These are phyloP conservation scores for Sycobia sp. DNA, from an alignment of 1,140 invertebrate genomes.

Conservation along the genomic window DNA sequence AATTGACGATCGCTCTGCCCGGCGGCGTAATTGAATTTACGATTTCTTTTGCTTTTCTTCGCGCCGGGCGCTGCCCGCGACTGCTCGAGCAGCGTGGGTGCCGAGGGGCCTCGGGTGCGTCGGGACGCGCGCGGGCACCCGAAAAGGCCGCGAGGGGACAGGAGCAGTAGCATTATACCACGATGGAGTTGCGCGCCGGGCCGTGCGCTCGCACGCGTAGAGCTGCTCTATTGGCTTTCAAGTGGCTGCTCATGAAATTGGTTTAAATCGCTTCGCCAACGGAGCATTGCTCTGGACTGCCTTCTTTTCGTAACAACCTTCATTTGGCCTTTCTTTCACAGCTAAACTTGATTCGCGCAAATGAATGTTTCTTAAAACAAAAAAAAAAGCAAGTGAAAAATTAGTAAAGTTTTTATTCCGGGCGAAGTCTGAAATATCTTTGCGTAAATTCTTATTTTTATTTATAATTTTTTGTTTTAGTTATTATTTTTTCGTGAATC, in stretches of 20 bases:
- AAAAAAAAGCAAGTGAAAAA: too few relatives aligned
- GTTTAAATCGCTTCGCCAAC: not conserved
- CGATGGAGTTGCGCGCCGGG: not conserved
- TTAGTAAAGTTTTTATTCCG: too few relatives aligned
- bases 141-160: conserved; percentile 11
- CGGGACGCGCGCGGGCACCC: not conserved
- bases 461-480: too few relatives aligned
- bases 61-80: not conserved
- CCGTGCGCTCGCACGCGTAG: not conserved
- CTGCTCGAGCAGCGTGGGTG: too few relatives aligned
- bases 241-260: conserved; percentile 13
- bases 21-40: conserved; percentile 57
- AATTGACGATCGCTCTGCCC: conserved; percentile 51
- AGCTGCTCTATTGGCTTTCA: not conserved
- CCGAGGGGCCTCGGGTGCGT: too few relatives aligned
- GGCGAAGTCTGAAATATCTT: too few relatives aligned
- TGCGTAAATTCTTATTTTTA: not conserved
- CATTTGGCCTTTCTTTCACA: too few relatives aligned
- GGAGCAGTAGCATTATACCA: not conserved
- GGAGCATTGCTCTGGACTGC: too few relatives aligned
- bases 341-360: too few relatives aligned
- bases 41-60: conserved; percentile 46
- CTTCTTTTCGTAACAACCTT: too few relatives aligned
- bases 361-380: too few relatives aligned
- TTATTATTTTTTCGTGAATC: too few relatives aligned